Conservation (phyloP, 2,797 vertebrate genomes). For the Echeneis naucrates region DNA sequence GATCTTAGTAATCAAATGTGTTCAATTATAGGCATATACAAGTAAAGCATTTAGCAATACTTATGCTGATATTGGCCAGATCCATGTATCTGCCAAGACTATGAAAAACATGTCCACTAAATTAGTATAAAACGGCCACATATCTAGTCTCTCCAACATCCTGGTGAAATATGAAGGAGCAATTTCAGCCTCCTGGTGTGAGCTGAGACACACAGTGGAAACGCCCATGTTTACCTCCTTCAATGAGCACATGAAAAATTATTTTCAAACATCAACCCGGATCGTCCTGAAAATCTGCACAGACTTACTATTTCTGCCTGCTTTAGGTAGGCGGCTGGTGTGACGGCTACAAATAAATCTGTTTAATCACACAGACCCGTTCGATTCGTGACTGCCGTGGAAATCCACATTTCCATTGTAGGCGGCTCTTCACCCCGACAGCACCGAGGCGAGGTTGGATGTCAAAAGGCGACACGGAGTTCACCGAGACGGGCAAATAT, state of each 20-base stretch:
- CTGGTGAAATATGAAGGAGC: conserved; percentile 16
- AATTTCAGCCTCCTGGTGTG: conserved; percentile 6
- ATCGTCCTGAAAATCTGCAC: conserved; percentile 18
- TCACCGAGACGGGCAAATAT: too few species aligned
- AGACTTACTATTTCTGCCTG: conserved; percentile 23
- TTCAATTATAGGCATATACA: not conserved
- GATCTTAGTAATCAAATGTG: not conserved
- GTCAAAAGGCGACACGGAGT: conserved; percentile 3
- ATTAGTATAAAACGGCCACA: not conserved
- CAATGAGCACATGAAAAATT: conserved; percentile 15
- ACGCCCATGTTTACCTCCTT: conserved; percentile 27
- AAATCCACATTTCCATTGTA: not conserved
- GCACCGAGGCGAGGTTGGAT: not conserved
- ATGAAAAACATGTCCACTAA: not conserved
- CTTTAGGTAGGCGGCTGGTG: conserved; percentile 12
- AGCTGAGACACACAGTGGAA: conserved; percentile 23
- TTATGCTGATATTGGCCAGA: not conserved
- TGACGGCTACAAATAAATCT: conserved; percentile 27
- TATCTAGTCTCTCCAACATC: conserved; percentile 18
- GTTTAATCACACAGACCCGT: conserved; percentile 18
- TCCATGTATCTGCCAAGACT: not conserved
- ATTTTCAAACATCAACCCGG: conserved; percentile 16
- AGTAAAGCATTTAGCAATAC: not conserved
- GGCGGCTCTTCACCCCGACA: not conserved
- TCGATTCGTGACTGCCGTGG: conserved; percentile 13